A percentile compares a stretch with the other conserved stretches of the same genome.
Evolutionary conservation across 1,140 invertebrate species (phyloP).

Genomic region (Sesamia nonagrioides): DNA sequence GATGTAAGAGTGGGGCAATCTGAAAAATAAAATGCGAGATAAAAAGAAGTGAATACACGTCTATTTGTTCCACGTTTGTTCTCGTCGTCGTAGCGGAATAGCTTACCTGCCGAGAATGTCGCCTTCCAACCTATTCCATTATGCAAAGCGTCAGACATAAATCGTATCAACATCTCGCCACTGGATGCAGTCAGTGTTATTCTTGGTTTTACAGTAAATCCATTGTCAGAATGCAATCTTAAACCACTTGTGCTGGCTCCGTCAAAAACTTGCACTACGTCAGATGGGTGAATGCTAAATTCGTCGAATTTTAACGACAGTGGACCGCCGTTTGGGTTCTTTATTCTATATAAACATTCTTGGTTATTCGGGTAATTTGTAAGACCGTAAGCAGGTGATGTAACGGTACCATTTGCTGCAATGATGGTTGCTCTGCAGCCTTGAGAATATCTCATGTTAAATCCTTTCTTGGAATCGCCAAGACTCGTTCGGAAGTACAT

Average conservation of each 20-base stretch:
- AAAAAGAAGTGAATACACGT: not conserved
- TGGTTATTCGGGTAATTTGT: conserved; percentile 96
- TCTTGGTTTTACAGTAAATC: conserved; percentile 95
- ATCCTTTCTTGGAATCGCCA: conserved; percentile 96
- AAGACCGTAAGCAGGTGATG: conserved; percentile 95
- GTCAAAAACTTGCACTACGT: conserved; percentile 96
- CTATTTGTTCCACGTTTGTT: conserved; percentile 18
- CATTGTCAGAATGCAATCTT: conserved; percentile 95
- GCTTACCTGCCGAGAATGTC: conserved; percentile 95
- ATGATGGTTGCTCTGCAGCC: conserved; percentile 95
- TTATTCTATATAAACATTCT: conserved; percentile 96
- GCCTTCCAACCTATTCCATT: conserved; percentile 95
- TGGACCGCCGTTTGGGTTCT: conserved; percentile 93
- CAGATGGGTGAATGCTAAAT: conserved; percentile 95
- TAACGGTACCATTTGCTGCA: conserved; percentile 94
- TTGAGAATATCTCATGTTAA: conserved; percentile 96
- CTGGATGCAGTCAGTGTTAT: conserved; percentile 97
- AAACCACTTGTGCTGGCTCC: conserved; percentile 94
- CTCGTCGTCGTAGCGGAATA: not conserved
- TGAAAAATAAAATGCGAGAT: conserved; percentile 78
- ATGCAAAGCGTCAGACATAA: conserved; percentile 95
- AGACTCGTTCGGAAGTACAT: conserved; percentile 97
- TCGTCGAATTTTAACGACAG: conserved; percentile 95
- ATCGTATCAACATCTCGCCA: conserved; percentile 96
- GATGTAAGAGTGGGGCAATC: conserved; percentile 96